These are phyloP conservation scores for Eristalis pertinax DNA, from an alignment of 2,888 invertebrate species.

Conservation along the genomic window DNA sequence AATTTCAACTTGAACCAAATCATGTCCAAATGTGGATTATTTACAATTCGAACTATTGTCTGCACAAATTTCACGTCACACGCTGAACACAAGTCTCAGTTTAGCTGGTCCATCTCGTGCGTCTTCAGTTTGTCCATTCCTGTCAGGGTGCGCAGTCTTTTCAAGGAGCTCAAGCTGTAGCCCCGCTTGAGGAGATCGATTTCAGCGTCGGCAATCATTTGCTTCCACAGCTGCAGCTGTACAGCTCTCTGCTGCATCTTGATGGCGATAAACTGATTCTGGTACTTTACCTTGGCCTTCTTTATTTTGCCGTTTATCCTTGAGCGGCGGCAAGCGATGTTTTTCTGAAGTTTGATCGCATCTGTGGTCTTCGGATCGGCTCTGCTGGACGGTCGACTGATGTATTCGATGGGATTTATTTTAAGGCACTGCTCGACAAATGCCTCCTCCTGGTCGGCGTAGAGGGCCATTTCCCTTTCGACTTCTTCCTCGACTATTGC, in stretches of 20 bases:
- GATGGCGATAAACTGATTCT: conserved; percentile 76
- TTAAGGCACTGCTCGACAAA: background rate
- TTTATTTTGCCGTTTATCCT: conserved; percentile 79
- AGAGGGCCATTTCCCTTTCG: background rate
- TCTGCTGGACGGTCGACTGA: conserved; percentile 73
- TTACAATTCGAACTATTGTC: background rate
- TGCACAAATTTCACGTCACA: background rate
- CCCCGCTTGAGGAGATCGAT: conserved; percentile 75
- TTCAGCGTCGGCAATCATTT: conserved; percentile 76
- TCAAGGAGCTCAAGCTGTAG: conserved; percentile 72
- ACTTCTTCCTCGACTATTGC: background rate
- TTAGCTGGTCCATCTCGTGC: background rate
- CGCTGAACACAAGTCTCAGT: background rate
- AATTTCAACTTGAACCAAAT: background rate
- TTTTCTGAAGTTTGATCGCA: conserved; percentile 68
- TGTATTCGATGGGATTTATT: conserved; percentile 33
- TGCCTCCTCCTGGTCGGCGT: background rate
- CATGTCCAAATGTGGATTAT: background rate
- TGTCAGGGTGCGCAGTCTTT: conserved; percentile 74
- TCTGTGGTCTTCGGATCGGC: conserved; percentile 23
- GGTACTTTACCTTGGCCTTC: conserved; percentile 77
- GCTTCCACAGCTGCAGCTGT: conserved; percentile 75
- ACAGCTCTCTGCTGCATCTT: conserved; percentile 75
- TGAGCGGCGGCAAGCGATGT: conserved; percentile 78
- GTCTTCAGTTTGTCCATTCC: conserved; percentile 70